Percentiles rank a stretch among this genome's conserved stretches.
These are phyloP conservation scores for Melanocharis versteri DNA, from an alignment of 2,113 vertebrate genomes.

Conservation along the genomic window DNA sequence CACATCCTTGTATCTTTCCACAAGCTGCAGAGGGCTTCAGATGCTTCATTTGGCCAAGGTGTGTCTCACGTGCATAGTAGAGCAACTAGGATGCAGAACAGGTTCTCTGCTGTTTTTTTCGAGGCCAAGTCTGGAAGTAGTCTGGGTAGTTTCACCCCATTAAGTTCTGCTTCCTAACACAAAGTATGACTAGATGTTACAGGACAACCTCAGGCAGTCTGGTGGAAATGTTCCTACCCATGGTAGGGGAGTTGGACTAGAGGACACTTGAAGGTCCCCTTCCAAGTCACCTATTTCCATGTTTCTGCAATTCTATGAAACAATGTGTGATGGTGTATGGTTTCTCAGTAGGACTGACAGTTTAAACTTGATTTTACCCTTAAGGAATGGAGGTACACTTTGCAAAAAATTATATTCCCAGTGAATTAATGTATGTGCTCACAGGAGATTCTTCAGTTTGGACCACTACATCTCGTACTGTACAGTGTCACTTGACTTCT, in stretches of 20 bases:
- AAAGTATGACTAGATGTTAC: not conserved
- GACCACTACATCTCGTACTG: not conserved
- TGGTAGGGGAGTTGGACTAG: not conserved
- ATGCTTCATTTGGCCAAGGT: not conserved
- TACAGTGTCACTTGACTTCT: not conserved
- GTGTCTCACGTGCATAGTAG: rapidly evolving
- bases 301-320: not conserved
- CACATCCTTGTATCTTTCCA: not conserved
- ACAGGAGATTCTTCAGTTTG: not conserved
- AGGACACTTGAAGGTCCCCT: not conserved
- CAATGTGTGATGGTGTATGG: rapidly evolving
- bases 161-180: not conserved
- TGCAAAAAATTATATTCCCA: not conserved
- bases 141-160: not conserved
- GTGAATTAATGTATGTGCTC: not conserved
- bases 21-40: not conserved
- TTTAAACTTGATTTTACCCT: not conserved
- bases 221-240: not conserved
- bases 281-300: not conserved
- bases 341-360: not conserved
- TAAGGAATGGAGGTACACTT: not conserved
- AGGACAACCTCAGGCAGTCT: not conserved
- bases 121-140: not conserved
- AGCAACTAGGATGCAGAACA: not conserved
- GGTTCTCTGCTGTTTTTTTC: not conserved